Conservation (phyloP, 2,888 invertebrate genomes). For the Chirona hameri region DNA sequence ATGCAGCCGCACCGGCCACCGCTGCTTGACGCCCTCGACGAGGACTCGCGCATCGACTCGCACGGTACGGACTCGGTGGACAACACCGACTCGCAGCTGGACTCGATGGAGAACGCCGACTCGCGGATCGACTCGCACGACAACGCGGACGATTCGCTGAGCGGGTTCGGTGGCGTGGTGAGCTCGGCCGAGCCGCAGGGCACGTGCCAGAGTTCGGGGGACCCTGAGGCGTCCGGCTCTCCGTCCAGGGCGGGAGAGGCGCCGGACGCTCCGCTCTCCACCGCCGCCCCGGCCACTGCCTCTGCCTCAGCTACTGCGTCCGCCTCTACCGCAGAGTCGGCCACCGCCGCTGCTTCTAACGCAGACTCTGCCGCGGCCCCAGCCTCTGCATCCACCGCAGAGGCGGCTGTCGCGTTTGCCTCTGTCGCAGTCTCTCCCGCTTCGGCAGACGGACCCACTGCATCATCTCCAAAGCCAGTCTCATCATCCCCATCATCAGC, state of each 20-base stretch:
- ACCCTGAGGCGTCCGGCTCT: conserved; percentile 10
- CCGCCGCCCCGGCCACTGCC: background rate
- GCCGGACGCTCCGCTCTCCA: background rate
- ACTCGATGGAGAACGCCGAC: conserved; percentile 7
- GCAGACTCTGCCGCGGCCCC: background rate
- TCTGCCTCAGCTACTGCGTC: background rate
- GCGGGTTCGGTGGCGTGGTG: background rate
- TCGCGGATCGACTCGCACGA: conserved; percentile 29
- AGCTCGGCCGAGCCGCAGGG: background rate
- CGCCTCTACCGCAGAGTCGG: background rate
- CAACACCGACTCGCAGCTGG: background rate
- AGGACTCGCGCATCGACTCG: conserved; percentile 26
- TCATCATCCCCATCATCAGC: too few species aligned
- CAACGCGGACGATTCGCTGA: background rate
- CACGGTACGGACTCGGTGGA: conserved; percentile 12
- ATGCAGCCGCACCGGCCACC: background rate
- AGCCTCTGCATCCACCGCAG: background rate
- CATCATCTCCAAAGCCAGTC: background rate
- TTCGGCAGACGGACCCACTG: background rate
- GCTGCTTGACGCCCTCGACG: background rate
- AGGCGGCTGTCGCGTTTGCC: too few species aligned
- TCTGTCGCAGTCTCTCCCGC: background rate
- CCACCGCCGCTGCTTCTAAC: background rate
- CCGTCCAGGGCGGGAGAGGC: conserved; percentile 10
- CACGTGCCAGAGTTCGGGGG: conserved; percentile 13